phyloP scores from a whole-genome alignment of 1,140 invertebrate genomes.

The Pogonus chalceus region DNA sequence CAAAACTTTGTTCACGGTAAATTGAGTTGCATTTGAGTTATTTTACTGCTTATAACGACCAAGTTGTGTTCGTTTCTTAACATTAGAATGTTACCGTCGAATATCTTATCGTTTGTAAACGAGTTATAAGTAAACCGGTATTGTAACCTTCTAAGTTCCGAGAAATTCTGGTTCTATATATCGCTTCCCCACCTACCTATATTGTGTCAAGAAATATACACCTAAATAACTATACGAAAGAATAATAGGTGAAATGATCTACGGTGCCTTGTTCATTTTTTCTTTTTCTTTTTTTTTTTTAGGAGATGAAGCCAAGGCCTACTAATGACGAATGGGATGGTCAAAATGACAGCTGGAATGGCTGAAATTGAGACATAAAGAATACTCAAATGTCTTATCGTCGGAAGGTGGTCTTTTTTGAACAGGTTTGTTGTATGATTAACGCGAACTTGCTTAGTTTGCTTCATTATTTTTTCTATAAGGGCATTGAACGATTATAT shows the following conservation, averaged over 20 bases:
- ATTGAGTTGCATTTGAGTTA: conserved; percentile 10
- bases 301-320: neutral
- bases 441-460: no score
- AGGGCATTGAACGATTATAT: no score
- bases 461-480: no score
- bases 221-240: conserved; percentile 2
- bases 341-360: neutral
- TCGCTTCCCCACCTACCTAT: neutral
- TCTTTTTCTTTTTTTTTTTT: neutral
- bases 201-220: neutral
- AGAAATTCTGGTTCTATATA: neutral
- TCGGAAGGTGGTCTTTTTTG: neutral
- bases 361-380: conserved; percentile 9
- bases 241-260: conserved; percentile 3
- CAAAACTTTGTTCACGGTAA: conserved; percentile 11
- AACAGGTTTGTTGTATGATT: neutral
- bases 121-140: neutral
- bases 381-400: neutral
- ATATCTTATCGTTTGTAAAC: neutral
- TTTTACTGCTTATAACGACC: conserved; percentile 11
- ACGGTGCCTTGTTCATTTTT: neutral
- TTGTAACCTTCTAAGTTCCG: neutral
- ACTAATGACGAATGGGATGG: conserved; percentile 1
- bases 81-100: conserved; percentile 5
- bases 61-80: neutral